Evolutionary conservation across 64 coral and sea anemone genomes (phyloP).

Genomic region (Trachythela sp.): DNA sequence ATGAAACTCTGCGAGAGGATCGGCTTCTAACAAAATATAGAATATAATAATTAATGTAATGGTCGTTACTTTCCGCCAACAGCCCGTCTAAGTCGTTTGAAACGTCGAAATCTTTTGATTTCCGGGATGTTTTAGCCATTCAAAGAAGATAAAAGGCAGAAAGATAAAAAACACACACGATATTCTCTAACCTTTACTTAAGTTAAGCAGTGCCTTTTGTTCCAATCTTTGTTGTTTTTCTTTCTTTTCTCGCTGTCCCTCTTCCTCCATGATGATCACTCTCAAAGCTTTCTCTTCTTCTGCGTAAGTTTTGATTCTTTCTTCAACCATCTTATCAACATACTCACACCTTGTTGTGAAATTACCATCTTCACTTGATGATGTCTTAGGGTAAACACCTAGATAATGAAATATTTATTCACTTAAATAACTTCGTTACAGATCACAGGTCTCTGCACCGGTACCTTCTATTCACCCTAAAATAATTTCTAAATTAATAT

Average conservation of each 20-base stretch:
- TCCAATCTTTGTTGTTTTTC: slow-evolving; percentile 70
- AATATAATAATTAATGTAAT: neutral
- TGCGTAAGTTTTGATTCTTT: slow-evolving; percentile 57
- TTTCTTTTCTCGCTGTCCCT: slow-evolving; percentile 78
- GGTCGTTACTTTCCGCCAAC: too few species aligned
- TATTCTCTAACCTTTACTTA: slow-evolving; percentile 44
- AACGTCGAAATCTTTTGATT: too few species aligned
- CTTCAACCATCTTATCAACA: slow-evolving; percentile 62
- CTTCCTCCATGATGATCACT: slow-evolving; percentile 80
- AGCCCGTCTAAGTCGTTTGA: too few species aligned
- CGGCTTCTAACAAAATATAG: slow-evolving; percentile 41
- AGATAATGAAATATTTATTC: neutral
- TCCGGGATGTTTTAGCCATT: too few species aligned
- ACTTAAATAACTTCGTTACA: neutral
- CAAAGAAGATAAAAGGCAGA: too few species aligned
- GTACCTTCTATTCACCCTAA: too few species aligned
- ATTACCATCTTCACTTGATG: slow-evolving; percentile 44
- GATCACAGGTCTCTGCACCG: neutral
- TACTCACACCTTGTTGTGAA: slow-evolving; percentile 53
- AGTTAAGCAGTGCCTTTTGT: slow-evolving; percentile 49
- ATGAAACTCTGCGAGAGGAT: slow-evolving; percentile 72
- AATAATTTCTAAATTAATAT: too few species aligned
- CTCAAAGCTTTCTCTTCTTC: slow-evolving; percentile 79
- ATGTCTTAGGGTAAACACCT: slow-evolving; percentile 75
- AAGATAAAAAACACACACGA: neutral